Conservation (phyloP, 2,888 invertebrate genomes). For the Drosophila anomelani region DNA sequence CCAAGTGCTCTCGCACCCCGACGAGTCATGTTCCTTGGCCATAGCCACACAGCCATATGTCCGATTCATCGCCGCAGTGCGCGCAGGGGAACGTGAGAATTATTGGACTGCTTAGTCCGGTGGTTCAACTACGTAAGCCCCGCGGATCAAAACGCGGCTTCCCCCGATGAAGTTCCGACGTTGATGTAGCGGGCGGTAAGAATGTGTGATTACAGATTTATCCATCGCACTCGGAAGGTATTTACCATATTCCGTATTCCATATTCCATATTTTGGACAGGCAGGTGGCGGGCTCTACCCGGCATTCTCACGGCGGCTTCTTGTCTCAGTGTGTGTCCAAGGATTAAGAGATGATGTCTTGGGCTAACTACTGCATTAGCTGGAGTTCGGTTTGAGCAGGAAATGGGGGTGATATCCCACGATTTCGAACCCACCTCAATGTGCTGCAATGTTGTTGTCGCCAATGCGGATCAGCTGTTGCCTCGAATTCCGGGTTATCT, state of each 20-base stretch:
- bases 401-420: constrained; percentile 23
- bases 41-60: constrained; percentile 49
- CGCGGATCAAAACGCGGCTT: constrained; percentile 66
- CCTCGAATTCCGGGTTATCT: constrained; percentile 30
- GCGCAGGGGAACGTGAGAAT: constrained; percentile 72
- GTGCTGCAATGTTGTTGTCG: constrained; percentile 19
- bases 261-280: constrained; percentile 33
- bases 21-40: constrained; percentile 31
- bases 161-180: constrained; percentile 64
- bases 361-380: constrained; percentile 62
- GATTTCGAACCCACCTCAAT: constrained; percentile 38
- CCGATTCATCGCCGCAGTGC: constrained; percentile 53
- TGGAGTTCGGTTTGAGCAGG: constrained; percentile 47
- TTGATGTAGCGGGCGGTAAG: constrained; percentile 56
- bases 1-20: constrained; percentile 16
- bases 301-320: constrained; percentile 43
- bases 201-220: constrained; percentile 57
- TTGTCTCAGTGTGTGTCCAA: constrained; percentile 40
- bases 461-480: constrained; percentile 31
- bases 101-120: constrained; percentile 73
- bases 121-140: constrained; percentile 77
- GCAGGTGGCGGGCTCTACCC: constrained; percentile 55
- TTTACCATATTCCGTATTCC: constrained; percentile 48
- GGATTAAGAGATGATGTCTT: constrained; percentile 66
- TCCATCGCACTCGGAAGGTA: constrained; percentile 53